phyloP scores from a whole-genome alignment of 2,113 vertebrate species.

The Dipodomys ordii region DNA sequence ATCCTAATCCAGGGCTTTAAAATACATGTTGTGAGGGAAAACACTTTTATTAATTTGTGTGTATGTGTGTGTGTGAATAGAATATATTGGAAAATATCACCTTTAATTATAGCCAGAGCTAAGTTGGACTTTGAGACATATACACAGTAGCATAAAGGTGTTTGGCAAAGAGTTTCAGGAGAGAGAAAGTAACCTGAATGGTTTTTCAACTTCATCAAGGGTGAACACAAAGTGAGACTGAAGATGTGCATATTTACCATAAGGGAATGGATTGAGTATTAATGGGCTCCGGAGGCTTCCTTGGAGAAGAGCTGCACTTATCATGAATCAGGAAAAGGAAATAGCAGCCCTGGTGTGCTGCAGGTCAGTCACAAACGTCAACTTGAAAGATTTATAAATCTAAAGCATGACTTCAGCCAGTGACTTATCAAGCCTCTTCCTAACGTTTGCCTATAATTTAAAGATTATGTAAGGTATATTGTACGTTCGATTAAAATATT shows the following conservation, averaged over 20 bases:
- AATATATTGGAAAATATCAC: slow-evolving; percentile 43
- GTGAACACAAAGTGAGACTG: slow-evolving; percentile 76
- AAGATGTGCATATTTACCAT: slow-evolving; percentile 85
- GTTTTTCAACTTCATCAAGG: slow-evolving; percentile 78
- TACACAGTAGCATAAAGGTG: neutral
- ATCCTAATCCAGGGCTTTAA: slow-evolving; percentile 67
- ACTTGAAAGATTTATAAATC: slow-evolving; percentile 87
- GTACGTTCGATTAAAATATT: slow-evolving; percentile 87
- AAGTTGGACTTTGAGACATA: slow-evolving; percentile 63
- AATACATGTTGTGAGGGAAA: slow-evolving; percentile 74
- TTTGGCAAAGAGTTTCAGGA: slow-evolving; percentile 66
- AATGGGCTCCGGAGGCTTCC: slow-evolving; percentile 85
- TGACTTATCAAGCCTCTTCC: slow-evolving; percentile 81
- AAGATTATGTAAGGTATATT: slow-evolving; percentile 87
- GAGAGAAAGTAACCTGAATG: slow-evolving; percentile 67
- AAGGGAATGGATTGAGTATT: slow-evolving; percentile 81
- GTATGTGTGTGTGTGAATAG: slow-evolving; percentile 17
- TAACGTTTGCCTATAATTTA: slow-evolving; percentile 86
- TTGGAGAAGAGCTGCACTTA: slow-evolving; percentile 88
- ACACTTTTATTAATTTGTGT: slow-evolving; percentile 68
- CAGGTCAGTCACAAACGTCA: slow-evolving; percentile 88
- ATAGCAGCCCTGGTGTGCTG: slow-evolving; percentile 85
- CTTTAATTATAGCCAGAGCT: slow-evolving; percentile 62
- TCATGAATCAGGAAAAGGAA: slow-evolving; percentile 87
- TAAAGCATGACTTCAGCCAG: slow-evolving; percentile 82